These are phyloP conservation scores for Cyprinodon tularosa DNA, from an alignment of 2,113 vertebrate genomes.

Conservation along the genomic window DNA sequence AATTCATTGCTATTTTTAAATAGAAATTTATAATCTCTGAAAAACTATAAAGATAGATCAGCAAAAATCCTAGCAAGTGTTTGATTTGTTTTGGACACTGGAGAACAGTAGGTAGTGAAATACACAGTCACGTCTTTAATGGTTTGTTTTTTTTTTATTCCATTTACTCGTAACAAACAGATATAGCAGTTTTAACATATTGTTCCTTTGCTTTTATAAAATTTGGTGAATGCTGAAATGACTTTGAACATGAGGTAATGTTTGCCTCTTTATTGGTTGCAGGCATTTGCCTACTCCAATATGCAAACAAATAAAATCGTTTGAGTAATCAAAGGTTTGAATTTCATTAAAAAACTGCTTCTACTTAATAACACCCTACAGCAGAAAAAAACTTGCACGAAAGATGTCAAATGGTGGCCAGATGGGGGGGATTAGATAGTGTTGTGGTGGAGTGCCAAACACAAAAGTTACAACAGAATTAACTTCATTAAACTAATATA, in stretches of 20 bases:
- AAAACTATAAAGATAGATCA: slow-evolving; percentile 20
- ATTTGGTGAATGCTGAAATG: slow-evolving; percentile 44
- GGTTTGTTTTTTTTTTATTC: not conserved
- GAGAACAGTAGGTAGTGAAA: not conserved
- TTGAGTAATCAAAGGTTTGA: not conserved
- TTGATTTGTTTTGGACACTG: not conserved
- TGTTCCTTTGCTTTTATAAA: slow-evolving; percentile 41
- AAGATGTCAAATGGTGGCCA: too few relatives aligned
- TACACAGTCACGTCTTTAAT: not conserved
- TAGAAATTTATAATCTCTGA: slow-evolving; percentile 41
- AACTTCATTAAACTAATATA: not conserved
- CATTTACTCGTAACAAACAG: slow-evolving; percentile 20
- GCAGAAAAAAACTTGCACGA: slow-evolving; percentile 10
- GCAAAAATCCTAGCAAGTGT: slow-evolving; percentile 6
- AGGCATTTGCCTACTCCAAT: slow-evolving; percentile 1
- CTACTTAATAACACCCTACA: not conserved
- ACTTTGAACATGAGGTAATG: slow-evolving; percentile 34
- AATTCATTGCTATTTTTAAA: slow-evolving; percentile 49
- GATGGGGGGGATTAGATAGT: too few relatives aligned
- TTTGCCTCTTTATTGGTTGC: slow-evolving; percentile 22
- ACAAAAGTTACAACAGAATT: not conserved
- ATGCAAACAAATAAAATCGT: slow-evolving; percentile 10
- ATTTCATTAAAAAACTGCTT: not conserved
- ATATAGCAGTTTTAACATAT: slow-evolving; percentile 32
- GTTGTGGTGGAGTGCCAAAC: not conserved